These are phyloP conservation scores for Chaetorhynchus papuensis DNA, from an alignment of 2,113 vertebrate species.

Conservation along the genomic window DNA sequence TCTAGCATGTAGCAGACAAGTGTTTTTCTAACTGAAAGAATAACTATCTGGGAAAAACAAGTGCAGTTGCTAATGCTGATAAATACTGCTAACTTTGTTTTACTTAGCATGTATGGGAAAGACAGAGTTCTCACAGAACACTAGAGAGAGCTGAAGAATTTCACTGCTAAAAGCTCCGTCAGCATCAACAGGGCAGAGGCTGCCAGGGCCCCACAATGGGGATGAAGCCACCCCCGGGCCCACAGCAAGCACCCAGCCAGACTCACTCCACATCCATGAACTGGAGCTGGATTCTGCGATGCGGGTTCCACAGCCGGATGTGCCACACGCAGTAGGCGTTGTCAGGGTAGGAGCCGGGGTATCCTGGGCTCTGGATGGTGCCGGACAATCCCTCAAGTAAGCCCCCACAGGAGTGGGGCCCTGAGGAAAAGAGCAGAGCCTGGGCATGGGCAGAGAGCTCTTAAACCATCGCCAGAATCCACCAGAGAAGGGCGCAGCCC, in stretches of 20 bases:
- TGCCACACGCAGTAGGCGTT: neutral
- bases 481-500: rapidly evolving
- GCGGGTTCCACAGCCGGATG: rapidly evolving
- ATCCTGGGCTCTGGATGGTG: neutral
- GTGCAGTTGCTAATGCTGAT: too few relatives aligned
- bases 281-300: neutral
- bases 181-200: too few relatives aligned
- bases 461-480: rapidly evolving
- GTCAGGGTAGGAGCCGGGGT: neutral
- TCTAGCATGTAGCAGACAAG: too few relatives aligned
- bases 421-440: neutral
- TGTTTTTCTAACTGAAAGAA: too few relatives aligned
- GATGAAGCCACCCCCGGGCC: rapidly evolving
- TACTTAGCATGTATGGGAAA: too few relatives aligned
- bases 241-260: rapidly evolving
- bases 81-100: too few relatives aligned
- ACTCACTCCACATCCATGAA: neutral
- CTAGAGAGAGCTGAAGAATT: too few relatives aligned
- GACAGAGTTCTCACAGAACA: too few relatives aligned
- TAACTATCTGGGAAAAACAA: too few relatives aligned
- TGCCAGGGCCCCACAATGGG: rapidly evolving
- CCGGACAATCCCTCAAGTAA: neutral
- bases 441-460: rapidly evolving
- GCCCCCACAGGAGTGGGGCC: rapidly evolving
- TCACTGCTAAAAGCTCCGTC: too few relatives aligned